Percentiles rank a stretch among this genome's conserved stretches.
These are phyloP conservation scores for Cyprinodon brontotheroides DNA, from an alignment of 2,113 vertebrate genomes.

Conservation along the genomic window DNA sequence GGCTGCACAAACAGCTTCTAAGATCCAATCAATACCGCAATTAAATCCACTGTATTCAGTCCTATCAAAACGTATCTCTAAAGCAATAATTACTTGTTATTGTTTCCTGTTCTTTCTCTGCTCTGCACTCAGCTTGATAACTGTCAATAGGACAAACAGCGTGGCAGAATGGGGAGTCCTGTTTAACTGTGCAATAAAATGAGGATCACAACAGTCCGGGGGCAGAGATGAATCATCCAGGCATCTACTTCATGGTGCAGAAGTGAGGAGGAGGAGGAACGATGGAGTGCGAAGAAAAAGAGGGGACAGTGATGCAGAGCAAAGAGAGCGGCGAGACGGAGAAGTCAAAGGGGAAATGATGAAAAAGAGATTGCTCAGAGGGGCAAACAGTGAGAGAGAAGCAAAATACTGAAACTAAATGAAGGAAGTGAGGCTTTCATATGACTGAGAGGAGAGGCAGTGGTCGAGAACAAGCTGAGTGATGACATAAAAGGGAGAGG, in stretches of 20 bases:
- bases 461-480: neutral
- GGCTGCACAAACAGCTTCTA: conserved; percentile 47
- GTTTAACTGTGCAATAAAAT: conserved; percentile 54
- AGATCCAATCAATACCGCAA: conserved; percentile 44
- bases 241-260: conserved; percentile 52
- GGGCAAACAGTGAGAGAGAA: conserved; percentile 12
- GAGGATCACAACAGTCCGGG: conserved; percentile 61
- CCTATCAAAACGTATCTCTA: conserved; percentile 37
- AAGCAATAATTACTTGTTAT: conserved; percentile 32
- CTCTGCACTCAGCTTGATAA: conserved; percentile 24
- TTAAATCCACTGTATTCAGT: conserved; percentile 47
- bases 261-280: conserved; percentile 48
- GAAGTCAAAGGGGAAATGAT: conserved; percentile 26
- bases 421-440: conserved; percentile 20
- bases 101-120: conserved; percentile 27
- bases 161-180: conserved; percentile 29
- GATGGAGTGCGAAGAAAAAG: conserved; percentile 14
- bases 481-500: conserved; percentile 1
- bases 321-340: conserved; percentile 19
- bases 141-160: conserved; percentile 44
- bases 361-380: conserved; percentile 23
- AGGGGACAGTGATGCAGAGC: conserved; percentile 31
- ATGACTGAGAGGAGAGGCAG: neutral
- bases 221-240: conserved; percentile 59
- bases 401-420: conserved; percentile 20